Conservation (phyloP, 53 echinoderm and acorn worm species). For the Henricia sp. region DNA sequence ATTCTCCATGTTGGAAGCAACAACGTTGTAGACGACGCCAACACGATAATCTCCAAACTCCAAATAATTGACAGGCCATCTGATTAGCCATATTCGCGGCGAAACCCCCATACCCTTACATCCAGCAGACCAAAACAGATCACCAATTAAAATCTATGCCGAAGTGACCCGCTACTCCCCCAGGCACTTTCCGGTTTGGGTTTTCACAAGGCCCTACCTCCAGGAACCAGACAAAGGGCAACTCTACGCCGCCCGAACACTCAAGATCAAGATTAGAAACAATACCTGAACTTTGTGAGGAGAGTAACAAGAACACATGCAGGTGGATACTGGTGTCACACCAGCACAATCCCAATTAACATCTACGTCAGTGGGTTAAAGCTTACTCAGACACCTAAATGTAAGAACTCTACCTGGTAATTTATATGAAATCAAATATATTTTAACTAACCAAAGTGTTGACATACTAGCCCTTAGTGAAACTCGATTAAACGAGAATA, state of each 20-base stretch:
- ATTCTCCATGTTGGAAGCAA: too few relatives aligned
- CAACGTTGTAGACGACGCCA: too few relatives aligned
- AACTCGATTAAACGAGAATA: constrained; percentile 3
- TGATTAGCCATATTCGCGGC: too few relatives aligned
- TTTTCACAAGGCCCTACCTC: too few relatives aligned
- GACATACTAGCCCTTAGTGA: constrained; percentile 1
- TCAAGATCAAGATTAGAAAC: background rate
- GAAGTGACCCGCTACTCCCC: background rate
- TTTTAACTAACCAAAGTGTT: background rate
- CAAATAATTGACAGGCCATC: too few relatives aligned
- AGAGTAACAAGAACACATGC: background rate
- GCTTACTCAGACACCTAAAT: background rate
- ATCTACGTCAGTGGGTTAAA: background rate
- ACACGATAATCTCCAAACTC: too few relatives aligned
- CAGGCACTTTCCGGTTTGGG: too few relatives aligned
- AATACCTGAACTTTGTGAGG: background rate
- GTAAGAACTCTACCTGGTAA: background rate
- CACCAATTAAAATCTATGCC: background rate
- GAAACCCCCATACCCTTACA: too few relatives aligned
- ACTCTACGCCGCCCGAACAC: too few relatives aligned
- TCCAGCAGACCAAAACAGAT: too few relatives aligned
- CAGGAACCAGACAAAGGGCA: too few relatives aligned
- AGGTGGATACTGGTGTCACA: background rate
- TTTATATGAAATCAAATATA: background rate
- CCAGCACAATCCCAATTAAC: background rate